Evolutionary conservation across 2,797 vertebrate genomes (phyloP).

Genomic region (Todus mexicanus): DNA sequence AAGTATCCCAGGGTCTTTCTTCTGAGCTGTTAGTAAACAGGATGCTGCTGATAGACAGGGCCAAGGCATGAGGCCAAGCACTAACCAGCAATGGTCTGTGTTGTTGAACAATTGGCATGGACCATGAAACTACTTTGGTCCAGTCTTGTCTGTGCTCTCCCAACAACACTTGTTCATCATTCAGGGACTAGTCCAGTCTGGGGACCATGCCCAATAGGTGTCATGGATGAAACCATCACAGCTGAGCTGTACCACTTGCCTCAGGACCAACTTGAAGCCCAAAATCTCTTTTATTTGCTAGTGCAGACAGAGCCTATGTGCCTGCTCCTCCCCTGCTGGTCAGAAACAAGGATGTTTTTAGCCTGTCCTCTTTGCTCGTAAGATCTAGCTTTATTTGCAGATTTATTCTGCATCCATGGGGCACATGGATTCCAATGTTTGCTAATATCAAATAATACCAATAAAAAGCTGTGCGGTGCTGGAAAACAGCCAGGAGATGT

Average conservation of each 20-base stretch:
- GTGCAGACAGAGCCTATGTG: background rate
- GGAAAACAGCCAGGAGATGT: background rate
- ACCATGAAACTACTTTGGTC: background rate
- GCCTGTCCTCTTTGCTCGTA: background rate
- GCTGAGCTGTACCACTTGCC: background rate
- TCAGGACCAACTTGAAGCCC: background rate
- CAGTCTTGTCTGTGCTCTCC: background rate
- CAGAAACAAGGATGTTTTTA: too few relatives aligned
- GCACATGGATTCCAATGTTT: background rate
- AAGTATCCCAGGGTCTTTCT: background rate
- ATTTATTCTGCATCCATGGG: background rate
- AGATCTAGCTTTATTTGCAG: background rate
- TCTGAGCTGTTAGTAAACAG: background rate
- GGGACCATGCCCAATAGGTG: background rate
- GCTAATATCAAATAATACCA: background rate
- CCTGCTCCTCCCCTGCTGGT: background rate
- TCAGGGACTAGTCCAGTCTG: background rate
- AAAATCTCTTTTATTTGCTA: background rate
- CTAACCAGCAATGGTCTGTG: accelerated
- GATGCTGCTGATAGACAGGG: background rate
- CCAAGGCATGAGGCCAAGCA: background rate
- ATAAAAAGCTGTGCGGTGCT: background rate
- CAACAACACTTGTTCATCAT: background rate
- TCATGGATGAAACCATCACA: background rate
- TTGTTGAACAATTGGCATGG: background rate